phyloP scores from a whole-genome alignment of 2,888 invertebrate species.

The Drosophila multiciliata region DNA sequence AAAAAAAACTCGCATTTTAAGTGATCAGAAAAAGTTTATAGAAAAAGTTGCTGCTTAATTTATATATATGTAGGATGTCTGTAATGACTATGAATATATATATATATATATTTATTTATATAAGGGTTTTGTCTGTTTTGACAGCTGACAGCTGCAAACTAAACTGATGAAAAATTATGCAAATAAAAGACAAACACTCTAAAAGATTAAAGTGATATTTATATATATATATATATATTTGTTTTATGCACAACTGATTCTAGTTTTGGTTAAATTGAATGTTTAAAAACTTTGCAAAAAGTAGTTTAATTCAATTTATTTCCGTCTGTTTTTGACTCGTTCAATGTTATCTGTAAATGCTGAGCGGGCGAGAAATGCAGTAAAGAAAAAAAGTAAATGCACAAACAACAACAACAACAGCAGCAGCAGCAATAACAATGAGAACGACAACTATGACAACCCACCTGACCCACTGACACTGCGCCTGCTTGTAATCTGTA shows the following conservation, averaged over 20 bases:
- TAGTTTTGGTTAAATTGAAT: not conserved
- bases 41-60: not conserved
- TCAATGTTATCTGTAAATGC: not conserved
- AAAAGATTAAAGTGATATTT: not conserved
- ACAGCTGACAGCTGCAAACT: not conserved
- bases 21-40: not conserved
- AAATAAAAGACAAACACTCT: not conserved
- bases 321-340: not conserved
- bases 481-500: slow-evolving; percentile 31
- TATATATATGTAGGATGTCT: not conserved
- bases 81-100: not conserved
- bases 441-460: slow-evolving; percentile 14
- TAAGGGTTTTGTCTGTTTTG: not conserved
- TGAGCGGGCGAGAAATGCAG: not conserved
- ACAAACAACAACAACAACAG: slow-evolving; percentile 3
- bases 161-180: not conserved
- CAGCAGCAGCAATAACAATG: slow-evolving; percentile 8
- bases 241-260: not conserved
- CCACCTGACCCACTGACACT: slow-evolving; percentile 62
- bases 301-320: not conserved
- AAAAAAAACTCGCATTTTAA: not conserved
- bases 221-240: not conserved
- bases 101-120: too few species aligned
- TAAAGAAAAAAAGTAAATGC: not conserved
- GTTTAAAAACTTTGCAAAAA: not conserved